These are phyloP conservation scores for Acanthurus lineatus DNA, from an alignment of 2,797 vertebrate species.

Conservation along the genomic window DNA sequence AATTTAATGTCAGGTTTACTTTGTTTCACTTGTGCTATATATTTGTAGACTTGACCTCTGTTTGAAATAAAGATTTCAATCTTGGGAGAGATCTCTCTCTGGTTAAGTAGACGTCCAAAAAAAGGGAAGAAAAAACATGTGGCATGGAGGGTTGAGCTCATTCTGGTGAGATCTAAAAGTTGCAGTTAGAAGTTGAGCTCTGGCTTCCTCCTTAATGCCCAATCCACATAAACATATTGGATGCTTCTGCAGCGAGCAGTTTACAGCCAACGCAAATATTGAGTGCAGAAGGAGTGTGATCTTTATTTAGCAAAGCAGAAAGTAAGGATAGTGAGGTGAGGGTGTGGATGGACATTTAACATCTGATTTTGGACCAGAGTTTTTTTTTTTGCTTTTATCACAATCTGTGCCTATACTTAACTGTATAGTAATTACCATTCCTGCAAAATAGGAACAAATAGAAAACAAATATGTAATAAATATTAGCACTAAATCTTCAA, in stretches of 20 bases:
- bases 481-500: no score
- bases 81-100: conserved; percentile 22
- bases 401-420: not conserved
- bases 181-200: not conserved
- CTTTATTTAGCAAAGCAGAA: not conserved
- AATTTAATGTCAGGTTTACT: conserved; percentile 20
- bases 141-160: not conserved
- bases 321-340: not conserved
- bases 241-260: not conserved
- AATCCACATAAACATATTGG: not conserved
- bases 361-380: not conserved
- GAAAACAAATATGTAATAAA: no score
- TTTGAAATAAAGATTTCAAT: conserved; percentile 11
- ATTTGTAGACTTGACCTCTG: not conserved
- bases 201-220: conserved; percentile 11
- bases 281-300: not conserved
- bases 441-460: not conserved
- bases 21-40: conserved; percentile 13
- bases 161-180: conserved; percentile 4
- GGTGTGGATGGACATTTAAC: not conserved
- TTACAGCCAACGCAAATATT: not conserved
- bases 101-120: conserved; percentile 1
- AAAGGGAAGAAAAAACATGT: not conserved
- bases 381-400: not conserved
- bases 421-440: no score